Percentiles rank a stretch among this genome's conserved stretches.
Evolutionary conservation across 1,140 invertebrate genomes (phyloP).

Genomic region (Zaprionus lachaisei): DNA sequence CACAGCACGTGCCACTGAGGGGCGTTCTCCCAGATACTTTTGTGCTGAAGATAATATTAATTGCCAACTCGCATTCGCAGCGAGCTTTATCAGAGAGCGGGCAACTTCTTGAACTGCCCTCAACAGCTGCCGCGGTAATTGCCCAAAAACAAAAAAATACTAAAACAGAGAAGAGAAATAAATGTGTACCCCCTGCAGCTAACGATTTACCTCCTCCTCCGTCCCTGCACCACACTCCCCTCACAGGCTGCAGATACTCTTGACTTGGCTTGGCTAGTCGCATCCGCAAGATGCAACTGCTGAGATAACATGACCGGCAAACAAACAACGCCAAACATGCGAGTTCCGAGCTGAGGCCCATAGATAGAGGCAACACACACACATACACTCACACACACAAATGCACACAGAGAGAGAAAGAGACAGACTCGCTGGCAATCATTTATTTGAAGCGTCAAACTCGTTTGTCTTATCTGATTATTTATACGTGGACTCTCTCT

Average conservation of each 20-base stretch:
- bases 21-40: slow-evolving; percentile 53
- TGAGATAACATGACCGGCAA: slow-evolving; percentile 62
- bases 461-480: slow-evolving; percentile 82
- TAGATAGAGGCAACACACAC: slow-evolving; percentile 64
- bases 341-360: slow-evolving; percentile 54
- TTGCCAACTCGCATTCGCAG: slow-evolving; percentile 46
- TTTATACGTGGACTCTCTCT: slow-evolving; percentile 65
- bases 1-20: slow-evolving; percentile 62
- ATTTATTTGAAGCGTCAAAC: slow-evolving; percentile 83
- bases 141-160: slow-evolving; percentile 26
- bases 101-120: slow-evolving; percentile 2
- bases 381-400: slow-evolving; percentile 29
- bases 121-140: slow-evolving; percentile 43
- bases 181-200: slow-evolving; percentile 31
- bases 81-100: slow-evolving; percentile 14
- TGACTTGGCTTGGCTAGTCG: slow-evolving; percentile 29
- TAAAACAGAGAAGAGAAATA: slow-evolving; percentile 5
- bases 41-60: slow-evolving; percentile 71
- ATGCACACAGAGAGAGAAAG: slow-evolving; percentile 12
- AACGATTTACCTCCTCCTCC: slow-evolving; percentile 30
- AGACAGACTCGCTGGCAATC: slow-evolving; percentile 58
- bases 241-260: slow-evolving; percentile 55
- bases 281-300: slow-evolving; percentile 70
- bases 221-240: slow-evolving; percentile 12
- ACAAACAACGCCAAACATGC: slow-evolving; percentile 70